Conservation (phyloP, 2,797 vertebrate genomes). For the Sebastes aleutianus region DNA sequence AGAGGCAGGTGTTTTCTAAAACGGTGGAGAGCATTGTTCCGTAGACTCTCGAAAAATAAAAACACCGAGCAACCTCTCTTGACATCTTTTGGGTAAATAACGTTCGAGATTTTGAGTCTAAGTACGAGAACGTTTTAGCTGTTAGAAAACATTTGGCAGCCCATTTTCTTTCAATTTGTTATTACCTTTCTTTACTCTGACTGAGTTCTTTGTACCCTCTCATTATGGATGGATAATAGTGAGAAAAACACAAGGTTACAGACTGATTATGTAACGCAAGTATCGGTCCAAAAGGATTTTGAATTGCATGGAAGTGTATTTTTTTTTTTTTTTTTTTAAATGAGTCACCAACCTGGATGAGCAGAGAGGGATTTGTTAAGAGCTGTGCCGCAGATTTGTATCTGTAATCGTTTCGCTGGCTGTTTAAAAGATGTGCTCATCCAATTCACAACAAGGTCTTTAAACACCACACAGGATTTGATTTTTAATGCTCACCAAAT, state of each 20-base stretch:
- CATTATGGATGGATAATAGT: background rate
- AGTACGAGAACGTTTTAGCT: background rate
- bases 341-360: background rate
- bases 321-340: background rate
- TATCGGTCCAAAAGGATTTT: background rate
- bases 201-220: background rate
- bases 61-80: background rate
- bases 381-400: background rate
- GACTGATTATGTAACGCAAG: background rate
- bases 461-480: background rate
- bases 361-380: background rate
- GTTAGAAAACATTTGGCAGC: background rate
- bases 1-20: background rate
- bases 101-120: background rate
- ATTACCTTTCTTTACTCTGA: background rate
- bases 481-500: background rate
- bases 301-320: background rate
- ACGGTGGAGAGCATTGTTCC: background rate
- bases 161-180: background rate
- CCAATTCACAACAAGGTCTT: background rate
- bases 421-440: background rate
- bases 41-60: background rate
- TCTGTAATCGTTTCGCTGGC: background rate
- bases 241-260: background rate
- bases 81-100: background rate